Base-by-base conservation (phyloP, 2,113 vertebrate species). In the Pteropus alecto region DNA sequence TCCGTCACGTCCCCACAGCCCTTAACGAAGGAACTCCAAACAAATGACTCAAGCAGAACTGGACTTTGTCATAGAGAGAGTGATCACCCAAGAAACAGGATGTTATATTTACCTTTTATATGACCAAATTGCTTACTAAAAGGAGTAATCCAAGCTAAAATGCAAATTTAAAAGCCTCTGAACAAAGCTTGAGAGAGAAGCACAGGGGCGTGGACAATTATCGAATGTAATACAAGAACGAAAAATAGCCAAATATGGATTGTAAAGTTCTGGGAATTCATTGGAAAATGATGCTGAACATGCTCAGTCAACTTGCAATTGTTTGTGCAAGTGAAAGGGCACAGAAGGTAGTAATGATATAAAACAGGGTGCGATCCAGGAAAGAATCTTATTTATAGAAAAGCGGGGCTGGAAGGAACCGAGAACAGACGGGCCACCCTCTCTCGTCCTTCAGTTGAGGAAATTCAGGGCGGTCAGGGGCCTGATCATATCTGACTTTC, bases 351-450 rank as follows among this genome's bases (percentile, higher is more conserved):
- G 68, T 46, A 24, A 2, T 79, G 71, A 94, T 83, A 58, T 65
- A 89, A 90, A 82, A 95, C 24, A 65, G 68, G 82, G 74, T 22
- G 15, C 0, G 38, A 67, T 22, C 33, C 71, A 19, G 78, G 83
- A 94, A 97, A 93, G 54, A 8, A 22, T 61, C 56, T 96, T 94
- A 71, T 97, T 95, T 93, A 94, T 93, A 61, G 91, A 95, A 73
- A 56, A 56, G 38, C 14, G 68, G 54, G 38, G 8, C 51, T 87
- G 56, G 79, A n/a, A 90, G 90, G 79, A 83, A 87, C 51, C 10
- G 56, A 78, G 35, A 73, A n/a, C 78, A 68, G 83, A 63, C 24
- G 48, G 77, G 60, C n/a, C 33, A 24, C 19, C 4, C 61, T 71
- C 0, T n/a, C 46, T 22, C n/a, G 43, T 78, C 92, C 93, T 88